Conservation (phyloP, 1,140 invertebrate species). For the Phocides pigmalion region DNA sequence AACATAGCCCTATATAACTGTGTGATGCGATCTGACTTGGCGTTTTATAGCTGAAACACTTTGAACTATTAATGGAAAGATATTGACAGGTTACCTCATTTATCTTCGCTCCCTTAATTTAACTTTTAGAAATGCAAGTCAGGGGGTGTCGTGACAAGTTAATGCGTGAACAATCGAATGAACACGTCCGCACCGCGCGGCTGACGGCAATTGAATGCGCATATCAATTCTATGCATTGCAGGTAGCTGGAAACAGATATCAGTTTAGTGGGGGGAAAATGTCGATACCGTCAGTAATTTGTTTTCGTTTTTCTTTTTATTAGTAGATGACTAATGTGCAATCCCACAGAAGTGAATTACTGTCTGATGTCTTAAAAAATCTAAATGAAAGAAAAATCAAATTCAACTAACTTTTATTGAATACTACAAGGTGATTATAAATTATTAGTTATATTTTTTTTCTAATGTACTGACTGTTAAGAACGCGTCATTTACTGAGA, state of each 20-base stretch:
- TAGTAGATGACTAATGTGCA: too few relatives aligned
- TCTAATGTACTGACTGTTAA: too few relatives aligned
- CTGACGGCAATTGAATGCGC: constrained; percentile 26
- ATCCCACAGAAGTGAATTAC: too few relatives aligned
- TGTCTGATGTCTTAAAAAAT: too few relatives aligned
- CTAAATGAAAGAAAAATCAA: too few relatives aligned
- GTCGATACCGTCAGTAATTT: not conserved
- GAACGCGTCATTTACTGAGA: too few relatives aligned
- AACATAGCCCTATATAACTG: constrained; percentile 12
- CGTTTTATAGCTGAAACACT: constrained; percentile 37
- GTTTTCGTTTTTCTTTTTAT: not conserved
- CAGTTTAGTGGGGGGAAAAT: not conserved
- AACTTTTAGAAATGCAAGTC: constrained; percentile 45
- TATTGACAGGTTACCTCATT: constrained; percentile 41
- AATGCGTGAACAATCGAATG: constrained; percentile 31
- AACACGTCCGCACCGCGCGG: constrained; percentile 17
- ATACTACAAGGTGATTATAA: too few relatives aligned
- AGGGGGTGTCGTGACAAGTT: constrained; percentile 32
- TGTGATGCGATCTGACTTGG: constrained; percentile 20
- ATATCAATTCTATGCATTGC: constrained; percentile 21
- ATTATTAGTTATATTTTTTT: too few relatives aligned
- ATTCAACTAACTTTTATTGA: too few relatives aligned
- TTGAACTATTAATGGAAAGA: constrained; percentile 38
- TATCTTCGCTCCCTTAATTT: constrained; percentile 43
- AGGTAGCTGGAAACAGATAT: constrained; percentile 13